phyloP scores from a whole-genome alignment of 2,113 vertebrate species.

The Poecilia latipinna region DNA sequence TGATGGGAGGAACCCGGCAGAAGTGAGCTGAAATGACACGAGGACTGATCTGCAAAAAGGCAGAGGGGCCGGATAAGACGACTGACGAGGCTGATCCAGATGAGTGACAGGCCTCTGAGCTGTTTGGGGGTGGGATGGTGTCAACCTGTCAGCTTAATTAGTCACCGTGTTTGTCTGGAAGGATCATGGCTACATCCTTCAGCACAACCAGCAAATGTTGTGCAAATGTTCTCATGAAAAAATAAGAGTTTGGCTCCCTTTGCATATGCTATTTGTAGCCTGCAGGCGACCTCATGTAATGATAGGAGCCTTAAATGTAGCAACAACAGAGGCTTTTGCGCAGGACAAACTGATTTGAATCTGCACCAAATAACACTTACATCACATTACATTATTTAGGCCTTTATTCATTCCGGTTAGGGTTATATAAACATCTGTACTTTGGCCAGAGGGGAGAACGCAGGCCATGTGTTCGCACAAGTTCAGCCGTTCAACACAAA shows the following conservation, averaged over 20 bases:
- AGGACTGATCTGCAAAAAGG: background rate
- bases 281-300: slow-evolving; percentile 39
- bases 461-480: too few relatives aligned
- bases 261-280: slow-evolving; percentile 12
- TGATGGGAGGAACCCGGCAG: background rate
- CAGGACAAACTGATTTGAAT: slow-evolving; percentile 8
- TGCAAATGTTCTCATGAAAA: slow-evolving; percentile 40
- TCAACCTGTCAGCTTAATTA: slow-evolving; percentile 23
- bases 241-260: slow-evolving; percentile 23
- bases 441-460: background rate
- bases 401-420: background rate
- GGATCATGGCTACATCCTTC: slow-evolving; percentile 6
- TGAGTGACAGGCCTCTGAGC: slow-evolving; percentile 7
- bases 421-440: slow-evolving; percentile 4
- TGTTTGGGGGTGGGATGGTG: background rate
- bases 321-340: slow-evolving; percentile 15
- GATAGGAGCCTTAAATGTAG: slow-evolving; percentile 31
- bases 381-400: slow-evolving; percentile 20
- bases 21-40: background rate
- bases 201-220: slow-evolving; percentile 24
- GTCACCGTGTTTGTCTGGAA: slow-evolving; percentile 8
- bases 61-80: background rate
- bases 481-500: background rate
- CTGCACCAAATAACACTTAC: slow-evolving; percentile 1
- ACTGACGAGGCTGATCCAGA: slow-evolving; percentile 1